A percentile compares a stretch with the other conserved stretches of the same genome.
phyloP scores from a whole-genome alignment of 2,888 invertebrate species.

The Stegophylla sp. region DNA sequence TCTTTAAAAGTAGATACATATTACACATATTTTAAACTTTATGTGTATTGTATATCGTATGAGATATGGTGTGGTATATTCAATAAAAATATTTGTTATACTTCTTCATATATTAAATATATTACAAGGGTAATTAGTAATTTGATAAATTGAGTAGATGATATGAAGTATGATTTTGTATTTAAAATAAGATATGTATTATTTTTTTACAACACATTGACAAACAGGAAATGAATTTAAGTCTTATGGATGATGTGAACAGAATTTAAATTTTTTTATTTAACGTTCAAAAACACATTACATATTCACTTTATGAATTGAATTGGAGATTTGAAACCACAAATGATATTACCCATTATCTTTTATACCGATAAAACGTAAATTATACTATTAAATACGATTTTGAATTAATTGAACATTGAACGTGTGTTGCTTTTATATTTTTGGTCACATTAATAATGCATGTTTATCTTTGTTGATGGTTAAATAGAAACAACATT shows the following conservation, averaged over 20 bases:
- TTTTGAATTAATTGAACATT: background rate
- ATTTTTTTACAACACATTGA: background rate
- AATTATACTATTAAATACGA: background rate
- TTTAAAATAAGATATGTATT: no score
- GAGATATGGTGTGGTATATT: no score
- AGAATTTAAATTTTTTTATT: slow-evolving; percentile 21
- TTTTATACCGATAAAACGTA: background rate
- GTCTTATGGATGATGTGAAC: background rate
- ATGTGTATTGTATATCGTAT: no score
- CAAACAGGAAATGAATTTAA: slow-evolving; percentile 28
- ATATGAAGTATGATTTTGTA: background rate
- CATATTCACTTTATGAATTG: background rate
- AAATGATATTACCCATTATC: background rate
- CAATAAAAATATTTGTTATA: no score
- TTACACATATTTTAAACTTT: no score
- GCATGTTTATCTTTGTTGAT: no score
- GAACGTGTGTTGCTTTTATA: background rate
- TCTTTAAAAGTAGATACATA: no score
- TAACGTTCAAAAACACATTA: slow-evolving; percentile 17
- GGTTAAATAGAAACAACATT: no score
- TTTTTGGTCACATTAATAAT: no score
- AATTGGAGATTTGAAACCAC: background rate
- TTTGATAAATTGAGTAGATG: background rate
- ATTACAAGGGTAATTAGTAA: no score
- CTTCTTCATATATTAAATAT: no score